phyloP scores from a whole-genome alignment of 2,113 vertebrate species.

The Sylvia atricapilla region DNA sequence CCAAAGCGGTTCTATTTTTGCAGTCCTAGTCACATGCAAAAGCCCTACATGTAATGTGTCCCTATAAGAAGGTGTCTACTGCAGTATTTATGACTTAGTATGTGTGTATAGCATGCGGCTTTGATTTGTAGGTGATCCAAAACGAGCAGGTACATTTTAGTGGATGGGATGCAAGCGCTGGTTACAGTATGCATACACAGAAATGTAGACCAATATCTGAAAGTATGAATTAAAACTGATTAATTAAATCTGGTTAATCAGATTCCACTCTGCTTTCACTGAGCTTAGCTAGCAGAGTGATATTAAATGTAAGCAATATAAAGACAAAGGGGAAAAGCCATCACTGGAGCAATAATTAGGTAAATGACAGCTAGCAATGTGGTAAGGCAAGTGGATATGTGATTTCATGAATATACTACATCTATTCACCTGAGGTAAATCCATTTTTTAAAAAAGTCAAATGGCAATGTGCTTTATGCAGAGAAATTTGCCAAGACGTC shows the following conservation, averaged over 20 bases:
- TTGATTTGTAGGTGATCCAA: not conserved
- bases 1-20: not conserved
- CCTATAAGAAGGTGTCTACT: not conserved
- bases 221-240: not conserved
- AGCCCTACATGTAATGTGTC: accelerated
- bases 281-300: not conserved
- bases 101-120: not conserved
- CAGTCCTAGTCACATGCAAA: not conserved
- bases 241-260: not conserved
- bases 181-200: not conserved
- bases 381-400: not conserved
- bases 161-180: not conserved
- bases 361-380: not conserved
- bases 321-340: not conserved
- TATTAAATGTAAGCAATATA: not conserved
- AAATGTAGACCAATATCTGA: not conserved
- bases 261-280: not conserved
- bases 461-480: not conserved
- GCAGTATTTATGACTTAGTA: not conserved
- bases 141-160: not conserved
- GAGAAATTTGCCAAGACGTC: not conserved
- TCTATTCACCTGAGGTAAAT: not conserved
- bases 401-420: not conserved
- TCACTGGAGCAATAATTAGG: not conserved
- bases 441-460: not conserved